phyloP scores from a whole-genome alignment of 2,113 vertebrate species.

The Brachyistius frenatus region DNA sequence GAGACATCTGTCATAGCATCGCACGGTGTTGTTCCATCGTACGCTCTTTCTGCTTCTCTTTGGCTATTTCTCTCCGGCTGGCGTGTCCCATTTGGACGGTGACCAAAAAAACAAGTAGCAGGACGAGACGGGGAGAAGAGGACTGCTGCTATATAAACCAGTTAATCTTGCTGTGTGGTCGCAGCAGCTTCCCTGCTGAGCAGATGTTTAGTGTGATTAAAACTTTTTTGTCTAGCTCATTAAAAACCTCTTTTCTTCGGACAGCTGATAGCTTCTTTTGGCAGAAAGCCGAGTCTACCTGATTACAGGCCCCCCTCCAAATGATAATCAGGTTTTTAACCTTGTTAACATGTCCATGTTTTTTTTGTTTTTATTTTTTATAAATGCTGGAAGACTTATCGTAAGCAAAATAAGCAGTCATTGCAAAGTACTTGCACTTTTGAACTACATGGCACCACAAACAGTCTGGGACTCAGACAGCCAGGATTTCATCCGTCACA shows the following conservation, averaged over 20 bases:
- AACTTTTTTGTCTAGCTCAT: slow-evolving; percentile 69
- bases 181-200: slow-evolving; percentile 51
- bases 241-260: slow-evolving; percentile 55
- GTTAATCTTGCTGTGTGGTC: slow-evolving; percentile 61
- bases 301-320: slow-evolving; percentile 35
- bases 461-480: too few relatives aligned
- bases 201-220: slow-evolving; percentile 76
- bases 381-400: too few relatives aligned
- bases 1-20: slow-evolving; percentile 75
- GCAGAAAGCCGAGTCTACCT: slow-evolving; percentile 46
- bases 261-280: slow-evolving; percentile 59
- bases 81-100: slow-evolving; percentile 55
- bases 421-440: too few relatives aligned
- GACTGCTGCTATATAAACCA: slow-evolving; percentile 48
- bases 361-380: too few relatives aligned
- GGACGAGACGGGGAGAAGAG: not conserved
- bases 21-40: slow-evolving; percentile 58
- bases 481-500: too few relatives aligned
- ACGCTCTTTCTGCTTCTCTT: slow-evolving; percentile 45
- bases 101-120: slow-evolving; percentile 49
- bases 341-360: too few relatives aligned
- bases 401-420: too few relatives aligned
- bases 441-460: too few relatives aligned
- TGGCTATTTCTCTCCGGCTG: slow-evolving; percentile 49
- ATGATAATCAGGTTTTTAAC: not conserved